Percentiles rank a stretch among this genome's conserved stretches.
Evolutionary conservation across 1,140 invertebrate species (phyloP).

Genomic region (Harlomillsia oculata): DNA sequence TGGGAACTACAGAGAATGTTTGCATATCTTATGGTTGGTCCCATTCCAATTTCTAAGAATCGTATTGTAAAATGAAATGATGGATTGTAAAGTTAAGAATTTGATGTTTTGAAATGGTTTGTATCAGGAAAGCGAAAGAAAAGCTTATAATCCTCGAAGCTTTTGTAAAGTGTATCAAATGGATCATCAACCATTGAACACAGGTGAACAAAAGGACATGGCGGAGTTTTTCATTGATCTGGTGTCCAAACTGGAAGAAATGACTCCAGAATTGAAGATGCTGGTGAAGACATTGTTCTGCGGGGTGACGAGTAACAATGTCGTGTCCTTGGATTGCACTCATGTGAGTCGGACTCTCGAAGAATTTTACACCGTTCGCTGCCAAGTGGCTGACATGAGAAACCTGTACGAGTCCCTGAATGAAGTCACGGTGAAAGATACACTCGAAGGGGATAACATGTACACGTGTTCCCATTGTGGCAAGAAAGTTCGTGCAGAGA

Average conservation of each 20-base stretch:
- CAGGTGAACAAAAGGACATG: conserved; percentile 96
- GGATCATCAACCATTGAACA: conserved; percentile 90
- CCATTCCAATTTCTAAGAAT: background rate
- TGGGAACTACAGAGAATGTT: conserved; percentile 88
- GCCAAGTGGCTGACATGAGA: conserved; percentile 91
- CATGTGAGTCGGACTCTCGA: conserved; percentile 88
- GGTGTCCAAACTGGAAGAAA: conserved; percentile 90
- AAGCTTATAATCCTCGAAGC: conserved; percentile 86
- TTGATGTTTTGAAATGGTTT: conserved; percentile 28
- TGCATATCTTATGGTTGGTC: conserved; percentile 69
- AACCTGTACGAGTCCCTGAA: conserved; percentile 89
- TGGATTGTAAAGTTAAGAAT: background rate
- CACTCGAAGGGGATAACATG: conserved; percentile 92
- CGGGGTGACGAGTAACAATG: conserved; percentile 85
- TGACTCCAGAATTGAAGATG: conserved; percentile 73
- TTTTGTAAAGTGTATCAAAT: conserved; percentile 95
- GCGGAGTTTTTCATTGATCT: conserved; percentile 95
- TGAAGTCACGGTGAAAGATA: conserved; percentile 92
- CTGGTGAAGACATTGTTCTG: conserved; percentile 86
- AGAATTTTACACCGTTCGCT: conserved; percentile 91
- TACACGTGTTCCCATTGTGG: conserved; percentile 92
- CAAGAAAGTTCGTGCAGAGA: conserved; percentile 87
- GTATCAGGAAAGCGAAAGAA: conserved; percentile 85
- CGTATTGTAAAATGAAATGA: background rate
- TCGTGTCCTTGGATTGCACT: conserved; percentile 84